Evolutionary conservation across 1,140 invertebrate genomes (phyloP), one percentile per base, ranked within the genome.

Genomic region (Temnothorax longispinosus): DNA sequence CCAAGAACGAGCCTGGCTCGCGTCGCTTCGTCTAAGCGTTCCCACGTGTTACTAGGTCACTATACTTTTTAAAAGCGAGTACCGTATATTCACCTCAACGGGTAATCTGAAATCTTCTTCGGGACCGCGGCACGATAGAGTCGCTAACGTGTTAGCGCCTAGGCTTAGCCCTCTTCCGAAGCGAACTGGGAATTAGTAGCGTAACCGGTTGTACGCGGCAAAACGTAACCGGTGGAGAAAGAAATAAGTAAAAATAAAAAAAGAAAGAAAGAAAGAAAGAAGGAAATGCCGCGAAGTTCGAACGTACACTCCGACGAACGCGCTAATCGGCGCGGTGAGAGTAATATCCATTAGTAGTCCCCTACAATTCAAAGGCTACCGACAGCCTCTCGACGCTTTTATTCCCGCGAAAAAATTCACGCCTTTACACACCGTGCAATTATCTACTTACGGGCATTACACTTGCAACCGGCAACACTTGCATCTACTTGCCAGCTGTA

Each of bases 11-110:
- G 85, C 87, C 47, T n/a, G 47, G 72, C 65, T 65, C 35, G 76
- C 69, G 81, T 89, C 80, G 69, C 69, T 84, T 84, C 69, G 32
- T 13, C 85, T 91, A 91, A 91, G 87, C 78, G 81, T 91, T 91
- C 90, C 89, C 90, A 91, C 90, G 90, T 91, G 75, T 91, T 91
- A 91, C 89, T 91, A 86, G 90, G 90, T 91, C 90, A 91, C 80
- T 91, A 91, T 91, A 91, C 89, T 91, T 91, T 91, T 91, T 91
- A 87, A 89, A 91, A 72, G 71, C 75, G 72, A 44, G 89, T 91
- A 91, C 89, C 90, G 90, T 91, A 91, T 88, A 85, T 90, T 89
- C 89, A 89, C 90, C 89, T 89, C 77, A 89, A 89, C 38, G 52
- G 75, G 75, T 89, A 87, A 89, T 89, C 87, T 88, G 64, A 13